Evolutionary conservation across 2,888 invertebrate genomes (phyloP).

Genomic region (Hydriomena furcata): DNA sequence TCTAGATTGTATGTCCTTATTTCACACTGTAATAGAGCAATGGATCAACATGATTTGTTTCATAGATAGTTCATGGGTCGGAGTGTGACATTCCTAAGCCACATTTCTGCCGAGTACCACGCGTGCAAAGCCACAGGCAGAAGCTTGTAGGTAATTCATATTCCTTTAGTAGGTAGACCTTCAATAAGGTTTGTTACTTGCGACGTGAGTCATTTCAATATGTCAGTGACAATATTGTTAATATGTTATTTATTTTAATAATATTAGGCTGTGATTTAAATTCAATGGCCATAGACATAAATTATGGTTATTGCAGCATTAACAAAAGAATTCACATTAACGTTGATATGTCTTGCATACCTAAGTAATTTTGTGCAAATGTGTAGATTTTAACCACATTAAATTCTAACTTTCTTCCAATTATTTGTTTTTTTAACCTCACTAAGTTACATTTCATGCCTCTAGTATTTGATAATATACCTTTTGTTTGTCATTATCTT

Average conservation of each 20-base stretch:
- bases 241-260: conserved; percentile 42
- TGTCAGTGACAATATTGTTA: conserved; percentile 31
- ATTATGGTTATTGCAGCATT: conserved; percentile 28
- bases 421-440: too few relatives aligned
- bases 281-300: conserved; percentile 40
- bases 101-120: too few relatives aligned
- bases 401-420: too few relatives aligned
- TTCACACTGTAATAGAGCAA: too few relatives aligned
- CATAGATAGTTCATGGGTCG: too few relatives aligned
- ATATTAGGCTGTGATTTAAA: conserved; percentile 39
- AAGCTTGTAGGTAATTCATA: not conserved
- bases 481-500: too few relatives aligned
- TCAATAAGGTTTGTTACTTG: conserved; percentile 23
- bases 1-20: not conserved
- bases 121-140: too few relatives aligned
- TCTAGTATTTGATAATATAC: too few relatives aligned
- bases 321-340: conserved; percentile 28
- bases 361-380: conserved; percentile 2
- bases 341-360: conserved; percentile 13
- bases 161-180: conserved; percentile 28
- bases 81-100: too few relatives aligned
- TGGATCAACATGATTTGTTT: too few relatives aligned
- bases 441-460: too few relatives aligned
- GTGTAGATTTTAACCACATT: not conserved
- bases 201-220: conserved; percentile 41